These are phyloP conservation scores for Cephus runcator DNA, from an alignment of 2,888 invertebrate genomes.

Conservation along the genomic window DNA sequence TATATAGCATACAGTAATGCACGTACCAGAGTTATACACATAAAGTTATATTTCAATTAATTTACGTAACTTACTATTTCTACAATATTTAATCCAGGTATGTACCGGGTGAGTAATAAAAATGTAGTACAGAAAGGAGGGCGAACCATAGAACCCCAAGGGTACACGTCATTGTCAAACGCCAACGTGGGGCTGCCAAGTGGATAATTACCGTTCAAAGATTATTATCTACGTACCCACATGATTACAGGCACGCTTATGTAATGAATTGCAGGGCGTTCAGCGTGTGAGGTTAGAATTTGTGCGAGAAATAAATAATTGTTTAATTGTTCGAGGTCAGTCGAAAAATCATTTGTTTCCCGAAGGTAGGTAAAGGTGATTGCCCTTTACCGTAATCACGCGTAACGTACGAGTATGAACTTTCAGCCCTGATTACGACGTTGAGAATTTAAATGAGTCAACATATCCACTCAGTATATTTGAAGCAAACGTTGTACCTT, in stretches of 20 bases:
- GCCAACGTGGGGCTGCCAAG: constrained; percentile 37
- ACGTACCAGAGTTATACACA: too few relatives aligned
- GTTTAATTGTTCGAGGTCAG: constrained; percentile 35
- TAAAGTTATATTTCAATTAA: background rate
- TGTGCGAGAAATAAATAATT: constrained; percentile 24
- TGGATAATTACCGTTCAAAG: constrained; percentile 50
- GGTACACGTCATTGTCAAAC: constrained; percentile 25
- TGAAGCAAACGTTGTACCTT: too few relatives aligned
- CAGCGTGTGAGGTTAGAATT: constrained; percentile 22
- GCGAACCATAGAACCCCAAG: constrained; percentile 36
- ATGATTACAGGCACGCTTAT: constrained; percentile 28
- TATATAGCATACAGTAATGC: background rate
- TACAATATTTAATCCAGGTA: background rate
- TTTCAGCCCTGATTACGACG: background rate
- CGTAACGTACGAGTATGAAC: background rate
- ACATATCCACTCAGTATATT: too few relatives aligned
- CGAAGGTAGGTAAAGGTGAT: background rate
- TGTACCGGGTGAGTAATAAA: background rate
- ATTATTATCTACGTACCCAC: constrained; percentile 45
- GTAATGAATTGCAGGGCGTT: constrained; percentile 32
- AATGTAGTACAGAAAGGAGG: background rate
- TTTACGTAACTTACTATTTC: background rate
- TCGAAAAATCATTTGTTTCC: background rate
- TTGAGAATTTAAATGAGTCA: background rate
- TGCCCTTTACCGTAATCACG: background rate